Percentiles rank a stretch among this genome's conserved stretches.
These are phyloP conservation scores for Lepidonotus clava DNA, from an alignment of 2,888 invertebrate species.

Conservation along the genomic window DNA sequence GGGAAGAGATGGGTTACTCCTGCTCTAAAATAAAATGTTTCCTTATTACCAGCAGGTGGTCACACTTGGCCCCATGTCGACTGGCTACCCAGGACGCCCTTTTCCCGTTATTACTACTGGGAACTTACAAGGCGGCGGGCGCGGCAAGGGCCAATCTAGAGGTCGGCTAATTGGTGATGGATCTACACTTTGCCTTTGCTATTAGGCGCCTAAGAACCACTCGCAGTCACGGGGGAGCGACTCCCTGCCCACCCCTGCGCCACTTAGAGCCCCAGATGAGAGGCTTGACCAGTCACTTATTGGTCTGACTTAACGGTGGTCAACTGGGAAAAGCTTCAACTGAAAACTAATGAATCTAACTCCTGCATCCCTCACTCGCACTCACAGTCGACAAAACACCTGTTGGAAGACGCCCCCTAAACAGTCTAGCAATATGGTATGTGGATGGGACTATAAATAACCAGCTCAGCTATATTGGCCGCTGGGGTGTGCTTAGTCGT, in stretches of 20 bases:
- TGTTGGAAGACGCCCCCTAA: neutral
- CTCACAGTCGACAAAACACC: neutral
- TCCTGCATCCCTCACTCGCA: neutral
- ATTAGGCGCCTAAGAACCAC: neutral
- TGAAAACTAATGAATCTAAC: neutral
- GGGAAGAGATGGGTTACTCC: too few relatives aligned
- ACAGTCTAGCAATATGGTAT: neutral
- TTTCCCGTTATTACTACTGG: neutral
- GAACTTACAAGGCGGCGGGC: neutral
- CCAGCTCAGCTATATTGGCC: neutral
- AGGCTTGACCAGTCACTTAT: too few relatives aligned
- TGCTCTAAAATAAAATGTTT: neutral
- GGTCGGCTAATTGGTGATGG: constrained; percentile 1
- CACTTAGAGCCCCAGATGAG: too few relatives aligned
- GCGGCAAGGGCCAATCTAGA: neutral
- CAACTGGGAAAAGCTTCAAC: too few relatives aligned
- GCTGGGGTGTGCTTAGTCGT: too few relatives aligned
- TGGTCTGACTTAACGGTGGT: neutral
- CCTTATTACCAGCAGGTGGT: neutral
- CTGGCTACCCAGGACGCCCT: neutral
- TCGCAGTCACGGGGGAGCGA: neutral
- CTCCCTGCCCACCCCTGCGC: too few relatives aligned
- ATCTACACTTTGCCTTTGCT: constrained; percentile 18
- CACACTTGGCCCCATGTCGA: neutral
- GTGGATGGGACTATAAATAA: neutral